phyloP scores from a whole-genome alignment of 2,113 vertebrate species.

The Neolamprologus cancellatus region DNA sequence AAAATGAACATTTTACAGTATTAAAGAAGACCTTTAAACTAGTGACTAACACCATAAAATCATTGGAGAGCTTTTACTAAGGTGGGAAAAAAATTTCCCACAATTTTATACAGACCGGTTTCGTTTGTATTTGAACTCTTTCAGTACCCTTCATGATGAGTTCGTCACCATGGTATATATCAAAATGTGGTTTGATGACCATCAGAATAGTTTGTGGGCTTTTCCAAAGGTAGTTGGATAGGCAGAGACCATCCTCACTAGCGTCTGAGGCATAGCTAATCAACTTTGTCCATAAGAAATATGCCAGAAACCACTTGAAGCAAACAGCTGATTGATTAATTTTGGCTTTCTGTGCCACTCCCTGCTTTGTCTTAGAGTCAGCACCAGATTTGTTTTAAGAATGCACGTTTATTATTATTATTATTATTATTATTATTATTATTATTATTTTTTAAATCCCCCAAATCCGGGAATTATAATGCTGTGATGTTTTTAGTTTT shows the following conservation, averaged over 20 bases:
- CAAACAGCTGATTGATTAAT: background rate
- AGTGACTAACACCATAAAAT: background rate
- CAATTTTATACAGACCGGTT: background rate
- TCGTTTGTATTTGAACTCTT: background rate
- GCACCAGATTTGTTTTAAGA: background rate
- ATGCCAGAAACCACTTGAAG: background rate
- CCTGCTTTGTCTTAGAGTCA: background rate
- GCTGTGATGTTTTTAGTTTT: background rate
- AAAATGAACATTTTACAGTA: background rate
- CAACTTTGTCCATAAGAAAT: background rate
- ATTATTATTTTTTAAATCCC: background rate
- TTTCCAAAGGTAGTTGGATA: background rate
- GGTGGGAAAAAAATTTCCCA: background rate
- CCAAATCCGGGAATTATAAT: background rate
- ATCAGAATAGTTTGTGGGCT: background rate
- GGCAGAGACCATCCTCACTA: background rate
- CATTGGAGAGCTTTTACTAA: background rate
- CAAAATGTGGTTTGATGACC: background rate
- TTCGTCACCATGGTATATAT: background rate
- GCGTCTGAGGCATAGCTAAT: background rate
- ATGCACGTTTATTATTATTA: fast-evolving
- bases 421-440: background rate
- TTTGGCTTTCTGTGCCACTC: background rate
- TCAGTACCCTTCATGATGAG: background rate
- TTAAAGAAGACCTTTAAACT: background rate